Evolutionary conservation across 2,113 vertebrate genomes (phyloP), one percentile per base, ranked within the genome.

Genomic region (Festucalex cinctus): DNA sequence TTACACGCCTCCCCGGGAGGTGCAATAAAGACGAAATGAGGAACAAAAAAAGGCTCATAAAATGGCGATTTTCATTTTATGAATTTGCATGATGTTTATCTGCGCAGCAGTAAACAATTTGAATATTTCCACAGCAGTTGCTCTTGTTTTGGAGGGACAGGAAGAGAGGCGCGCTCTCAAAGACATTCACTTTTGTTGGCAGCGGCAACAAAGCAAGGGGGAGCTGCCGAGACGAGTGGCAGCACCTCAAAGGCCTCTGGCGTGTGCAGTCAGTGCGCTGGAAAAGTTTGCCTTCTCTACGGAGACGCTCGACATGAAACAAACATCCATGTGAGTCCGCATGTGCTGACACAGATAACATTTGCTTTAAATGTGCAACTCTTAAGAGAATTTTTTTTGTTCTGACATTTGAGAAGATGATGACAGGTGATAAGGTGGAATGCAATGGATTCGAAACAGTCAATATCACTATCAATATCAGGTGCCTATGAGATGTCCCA

Each of bases 131-230:
- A 69, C 63, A 78, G 73, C 19, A 1, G 51, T 58, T 65, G 46
- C 70, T 74, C 51, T 70, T 71, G 66, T 63, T 80, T 80, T 9
- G 63, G 48, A 51, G 36, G 75, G 63, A 65, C 65, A 73, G 53
- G 61, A 71, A 58, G 41, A 63, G 68, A 77, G 64, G 56, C 73
- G 32, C 65, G 76, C 69, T 81, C 68, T 78, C 76, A 83, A 83
- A 87, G 53, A 77, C 75, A 80, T 81, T 85, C 85, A 86, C 71
- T 77, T 88, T 88, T 80, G 76, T 76, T 83, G 85, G 84, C 79
- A 43, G 16, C 59, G 64, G 64, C 69, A 62, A 83, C 76, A 87
- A 81, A 86, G 80, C 78, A 39, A 69, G 37, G 70, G 54, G 61
- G 71, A 68, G 81, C 78, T 65, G 75, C 81, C 73, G 81, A 85